Conservation (phyloP, 2,888 invertebrate genomes). For the Steinernema carpocapsae region DNA sequence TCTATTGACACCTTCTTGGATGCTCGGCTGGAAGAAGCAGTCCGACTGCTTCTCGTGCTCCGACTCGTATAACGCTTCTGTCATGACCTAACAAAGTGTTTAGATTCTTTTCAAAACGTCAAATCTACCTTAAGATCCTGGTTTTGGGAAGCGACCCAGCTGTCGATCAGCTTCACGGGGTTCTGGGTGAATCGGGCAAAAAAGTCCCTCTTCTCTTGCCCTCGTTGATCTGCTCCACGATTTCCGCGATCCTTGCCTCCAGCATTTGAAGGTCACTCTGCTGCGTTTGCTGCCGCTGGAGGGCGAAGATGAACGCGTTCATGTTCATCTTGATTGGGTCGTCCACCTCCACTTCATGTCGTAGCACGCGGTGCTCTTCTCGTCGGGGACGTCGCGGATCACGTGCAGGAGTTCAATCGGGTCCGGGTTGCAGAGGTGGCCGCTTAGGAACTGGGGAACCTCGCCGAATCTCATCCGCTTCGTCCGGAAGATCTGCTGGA, state of each 20-base stretch:
- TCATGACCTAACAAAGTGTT: slow-evolving; percentile 78
- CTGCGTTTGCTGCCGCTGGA: slow-evolving; percentile 6
- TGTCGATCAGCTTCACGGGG: slow-evolving; percentile 96
- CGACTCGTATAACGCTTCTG: slow-evolving; percentile 88
- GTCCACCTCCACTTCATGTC: slow-evolving; percentile 93
- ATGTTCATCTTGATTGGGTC: slow-evolving; percentile 96
- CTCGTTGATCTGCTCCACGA: slow-evolving; percentile 97
- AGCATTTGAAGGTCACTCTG: slow-evolving; percentile 84
- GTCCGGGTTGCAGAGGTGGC: slow-evolving; percentile 94
- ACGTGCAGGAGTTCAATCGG: slow-evolving; percentile 99
- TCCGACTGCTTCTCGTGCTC: slow-evolving; percentile 91
- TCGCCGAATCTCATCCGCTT: slow-evolving; percentile 97
- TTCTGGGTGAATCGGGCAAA: slow-evolving; percentile 96
- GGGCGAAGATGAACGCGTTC: slow-evolving; percentile 85
- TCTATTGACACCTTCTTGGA: slow-evolving; percentile 78
- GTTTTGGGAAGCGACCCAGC: slow-evolving; percentile 96
- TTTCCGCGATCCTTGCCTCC: slow-evolving; percentile 95
- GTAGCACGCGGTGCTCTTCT: slow-evolving; percentile 85
- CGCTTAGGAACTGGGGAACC: slow-evolving; percentile 91
- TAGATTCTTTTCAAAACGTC: neutral
- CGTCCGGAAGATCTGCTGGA: slow-evolving; percentile 92
- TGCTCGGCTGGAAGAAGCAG: slow-evolving; percentile 91
- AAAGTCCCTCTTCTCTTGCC: slow-evolving; percentile 95
- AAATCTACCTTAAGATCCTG: slow-evolving; percentile 85
- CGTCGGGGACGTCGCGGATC: slow-evolving; percentile 74